phyloP scores from a whole-genome alignment of 2,888 invertebrate genomes.

The Brachyptera putata region DNA sequence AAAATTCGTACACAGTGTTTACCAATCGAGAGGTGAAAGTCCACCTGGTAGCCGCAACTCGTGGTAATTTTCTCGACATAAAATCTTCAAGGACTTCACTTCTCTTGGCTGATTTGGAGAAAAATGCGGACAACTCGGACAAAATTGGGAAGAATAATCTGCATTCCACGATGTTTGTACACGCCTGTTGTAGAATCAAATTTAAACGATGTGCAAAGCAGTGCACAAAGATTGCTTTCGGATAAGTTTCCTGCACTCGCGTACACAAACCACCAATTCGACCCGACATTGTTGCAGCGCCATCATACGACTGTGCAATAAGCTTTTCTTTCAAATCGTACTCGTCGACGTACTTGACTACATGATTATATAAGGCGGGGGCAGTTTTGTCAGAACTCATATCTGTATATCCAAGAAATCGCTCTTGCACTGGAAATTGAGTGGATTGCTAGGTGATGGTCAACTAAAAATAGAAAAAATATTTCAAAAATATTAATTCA shows the following conservation, averaged over 20 bases:
- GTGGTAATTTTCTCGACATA: constrained; percentile 4
- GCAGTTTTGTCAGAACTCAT: constrained; percentile 3
- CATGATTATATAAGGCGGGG: neutral
- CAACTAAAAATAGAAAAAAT: too few relatives aligned
- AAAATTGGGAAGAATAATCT: neutral
- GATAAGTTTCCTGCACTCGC: neutral
- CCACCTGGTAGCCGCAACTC: neutral
- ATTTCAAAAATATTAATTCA: too few relatives aligned
- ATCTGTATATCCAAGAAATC: too few relatives aligned
- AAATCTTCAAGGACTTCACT: neutral
- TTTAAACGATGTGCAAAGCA: neutral
- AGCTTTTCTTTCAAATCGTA: constrained; percentile 14
- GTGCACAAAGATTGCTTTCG: neutral
- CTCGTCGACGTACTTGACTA: neutral
- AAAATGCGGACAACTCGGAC: constrained; percentile 7
- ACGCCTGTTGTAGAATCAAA: neutral
- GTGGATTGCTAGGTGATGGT: too few relatives aligned
- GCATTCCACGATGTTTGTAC: neutral
- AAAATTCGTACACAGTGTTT: neutral
- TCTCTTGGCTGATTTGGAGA: constrained; percentile 11
- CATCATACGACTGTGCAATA: constrained; percentile 12
- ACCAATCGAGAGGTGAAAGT: neutral
- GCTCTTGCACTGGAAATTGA: too few relatives aligned
- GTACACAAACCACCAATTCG: neutral
- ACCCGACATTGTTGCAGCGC: constrained; percentile 4